Conservation (phyloP, 2,797 vertebrate genomes). For the Cossypha dichroa region DNA sequence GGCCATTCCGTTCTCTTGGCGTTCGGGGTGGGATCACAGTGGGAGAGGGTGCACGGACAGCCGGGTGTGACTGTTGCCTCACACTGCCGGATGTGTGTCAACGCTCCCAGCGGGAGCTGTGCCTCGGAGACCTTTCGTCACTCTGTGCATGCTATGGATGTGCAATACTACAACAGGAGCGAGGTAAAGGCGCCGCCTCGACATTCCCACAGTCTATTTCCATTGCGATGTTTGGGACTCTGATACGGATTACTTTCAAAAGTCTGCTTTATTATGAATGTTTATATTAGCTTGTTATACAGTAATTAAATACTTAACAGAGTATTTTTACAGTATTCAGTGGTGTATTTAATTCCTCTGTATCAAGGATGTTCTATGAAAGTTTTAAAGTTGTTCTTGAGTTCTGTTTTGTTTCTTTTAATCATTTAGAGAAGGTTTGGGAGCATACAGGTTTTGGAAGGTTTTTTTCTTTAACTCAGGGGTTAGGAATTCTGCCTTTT, state of each 20-base stretch:
- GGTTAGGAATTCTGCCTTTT: neutral
- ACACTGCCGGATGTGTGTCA: neutral
- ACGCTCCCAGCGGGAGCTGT: accelerated
- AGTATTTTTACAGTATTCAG: neutral
- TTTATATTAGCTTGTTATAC: neutral
- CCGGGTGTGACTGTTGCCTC: neutral
- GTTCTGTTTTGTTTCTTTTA: neutral
- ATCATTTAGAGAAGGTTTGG: neutral
- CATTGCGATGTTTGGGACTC: neutral
- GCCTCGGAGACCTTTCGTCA: neutral
- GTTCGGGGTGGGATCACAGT: neutral
- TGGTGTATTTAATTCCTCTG: neutral
- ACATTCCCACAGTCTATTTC: neutral
- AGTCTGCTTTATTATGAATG: neutral
- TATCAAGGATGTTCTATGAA: neutral
- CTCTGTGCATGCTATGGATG: accelerated
- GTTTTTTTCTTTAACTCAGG: neutral
- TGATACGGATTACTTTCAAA: neutral
- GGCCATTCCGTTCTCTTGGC: neutral
- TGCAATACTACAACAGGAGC: neutral
- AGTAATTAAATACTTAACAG: neutral
- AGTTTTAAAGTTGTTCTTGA: neutral
- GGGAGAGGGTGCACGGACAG: neutral
- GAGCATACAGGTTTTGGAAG: neutral
- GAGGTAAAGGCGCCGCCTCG: neutral